These are phyloP conservation scores for Dipodomys merriami DNA, from an alignment of 2,113 vertebrate genomes.

Conservation along the genomic window DNA sequence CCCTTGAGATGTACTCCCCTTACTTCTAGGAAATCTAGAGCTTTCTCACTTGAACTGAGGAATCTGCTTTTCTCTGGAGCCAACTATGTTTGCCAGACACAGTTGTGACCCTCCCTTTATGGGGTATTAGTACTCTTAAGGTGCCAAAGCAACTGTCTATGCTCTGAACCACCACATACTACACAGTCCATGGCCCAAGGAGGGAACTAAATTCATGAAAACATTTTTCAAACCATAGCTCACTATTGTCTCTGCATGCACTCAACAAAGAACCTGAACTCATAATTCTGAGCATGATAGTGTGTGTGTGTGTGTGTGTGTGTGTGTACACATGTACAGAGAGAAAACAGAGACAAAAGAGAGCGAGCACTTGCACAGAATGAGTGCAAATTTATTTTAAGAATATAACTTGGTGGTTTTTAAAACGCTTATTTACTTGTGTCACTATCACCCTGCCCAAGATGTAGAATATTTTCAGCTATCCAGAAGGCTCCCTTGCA, in stretches of 20 bases:
- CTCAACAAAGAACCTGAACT: neutral
- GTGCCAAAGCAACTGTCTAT: neutral
- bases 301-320: neutral
- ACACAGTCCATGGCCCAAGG: neutral
- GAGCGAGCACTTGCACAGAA: neutral
- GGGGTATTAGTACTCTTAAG: neutral
- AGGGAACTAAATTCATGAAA: neutral
- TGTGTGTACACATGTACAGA: rapidly evolving
- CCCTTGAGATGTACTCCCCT: neutral
- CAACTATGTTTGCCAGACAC: neutral
- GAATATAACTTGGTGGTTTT: neutral
- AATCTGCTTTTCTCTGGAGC: neutral
- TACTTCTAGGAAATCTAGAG: neutral
- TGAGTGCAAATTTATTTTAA: neutral
- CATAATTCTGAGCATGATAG: neutral
- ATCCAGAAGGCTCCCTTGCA: neutral
- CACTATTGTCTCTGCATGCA: neutral
- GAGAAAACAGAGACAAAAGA: neutral
- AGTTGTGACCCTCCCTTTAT: neutral
- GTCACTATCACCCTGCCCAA: neutral
- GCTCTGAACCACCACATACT: neutral
- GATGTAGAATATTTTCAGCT: neutral
- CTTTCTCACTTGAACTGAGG: neutral
- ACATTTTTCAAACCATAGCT: neutral
- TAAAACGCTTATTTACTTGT: neutral